Evolutionary conservation across 2,113 vertebrate genomes (phyloP).

Genomic region (Myrmecophaga tridactyla): DNA sequence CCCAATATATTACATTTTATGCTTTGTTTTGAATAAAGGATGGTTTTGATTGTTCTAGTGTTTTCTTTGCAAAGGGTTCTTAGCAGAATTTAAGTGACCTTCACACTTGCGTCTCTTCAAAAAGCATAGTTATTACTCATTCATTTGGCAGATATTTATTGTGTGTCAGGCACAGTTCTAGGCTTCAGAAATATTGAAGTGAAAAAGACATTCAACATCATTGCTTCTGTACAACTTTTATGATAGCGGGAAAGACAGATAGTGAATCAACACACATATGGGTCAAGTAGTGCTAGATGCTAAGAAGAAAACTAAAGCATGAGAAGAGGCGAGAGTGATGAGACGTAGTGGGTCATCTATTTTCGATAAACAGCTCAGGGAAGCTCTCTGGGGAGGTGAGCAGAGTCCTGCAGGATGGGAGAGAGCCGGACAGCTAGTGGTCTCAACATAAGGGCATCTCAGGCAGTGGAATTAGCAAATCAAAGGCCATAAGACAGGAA

Average conservation of each 20-base stretch:
- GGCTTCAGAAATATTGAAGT: not conserved
- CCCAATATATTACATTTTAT: too few relatives aligned
- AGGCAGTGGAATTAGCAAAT: not conserved
- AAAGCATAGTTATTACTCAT: not conserved
- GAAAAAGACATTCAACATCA: not conserved
- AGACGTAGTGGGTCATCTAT: not conserved
- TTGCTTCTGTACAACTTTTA: not conserved
- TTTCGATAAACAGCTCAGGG: too few relatives aligned
- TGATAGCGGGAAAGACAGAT: not conserved
- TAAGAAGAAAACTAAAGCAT: not conserved
- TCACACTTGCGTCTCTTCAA: not conserved
- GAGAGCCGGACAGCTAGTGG: not conserved
- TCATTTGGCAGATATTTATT: not conserved
- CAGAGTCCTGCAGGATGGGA: not conserved
- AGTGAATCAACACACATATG: not conserved
- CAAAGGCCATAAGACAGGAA: not conserved
- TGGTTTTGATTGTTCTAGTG: not conserved
- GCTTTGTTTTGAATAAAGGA: not conserved
- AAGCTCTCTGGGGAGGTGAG: not conserved
- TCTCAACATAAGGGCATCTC: not conserved
- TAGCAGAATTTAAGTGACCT: not conserved
- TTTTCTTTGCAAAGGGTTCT: not conserved
- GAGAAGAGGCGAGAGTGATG: not conserved
- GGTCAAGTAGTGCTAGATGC: too few relatives aligned
- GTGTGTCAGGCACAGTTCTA: not conserved